A percentile compares a stretch with the other conserved stretches of the same genome.
Evolutionary conservation across 2,888 invertebrate species (phyloP).

Genomic region (Platycheirus albimanus): DNA sequence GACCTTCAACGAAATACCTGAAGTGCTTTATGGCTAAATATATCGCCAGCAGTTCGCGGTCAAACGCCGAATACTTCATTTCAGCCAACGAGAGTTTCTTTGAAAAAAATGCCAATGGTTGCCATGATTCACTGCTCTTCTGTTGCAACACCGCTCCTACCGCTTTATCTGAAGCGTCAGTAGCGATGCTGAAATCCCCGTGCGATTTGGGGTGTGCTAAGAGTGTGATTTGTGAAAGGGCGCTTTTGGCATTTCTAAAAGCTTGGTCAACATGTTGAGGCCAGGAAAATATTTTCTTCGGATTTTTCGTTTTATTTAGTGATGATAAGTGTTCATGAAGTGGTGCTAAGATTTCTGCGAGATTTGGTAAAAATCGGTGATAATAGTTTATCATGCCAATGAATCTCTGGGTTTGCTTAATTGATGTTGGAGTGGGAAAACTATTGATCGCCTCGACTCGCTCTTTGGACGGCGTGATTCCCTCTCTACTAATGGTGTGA

Average conservation of each 20-base stretch:
- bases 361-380: conserved; percentile 4
- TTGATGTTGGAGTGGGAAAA: not conserved
- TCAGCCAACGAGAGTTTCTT: conserved; percentile 75
- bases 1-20: too few relatives aligned
- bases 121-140: conserved; percentile 59
- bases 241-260: conserved; percentile 10
- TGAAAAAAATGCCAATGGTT: conserved; percentile 76
- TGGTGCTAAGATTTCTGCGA: conserved; percentile 6
- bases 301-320: not conserved
- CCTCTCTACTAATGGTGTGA: conserved; percentile 8
- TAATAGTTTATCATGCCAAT: conserved; percentile 12
- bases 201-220: conserved; percentile 23
- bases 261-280: not conserved
- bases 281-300: conserved; percentile 14
- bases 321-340: conserved; percentile 12
- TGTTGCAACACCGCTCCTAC: conserved; percentile 76
- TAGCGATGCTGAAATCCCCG: conserved; percentile 10
- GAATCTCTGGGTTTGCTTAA: conserved; percentile 1
- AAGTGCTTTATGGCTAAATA: too few relatives aligned
- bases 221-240: conserved; percentile 21
- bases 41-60: too few relatives aligned
- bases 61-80: conserved; percentile 75
- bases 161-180: conserved; percentile 73
- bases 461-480: not conserved
- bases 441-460: not conserved